These are phyloP conservation scores for Centropyge bicolor DNA, from an alignment of 2,797 vertebrate genomes.

Conservation along the genomic window DNA sequence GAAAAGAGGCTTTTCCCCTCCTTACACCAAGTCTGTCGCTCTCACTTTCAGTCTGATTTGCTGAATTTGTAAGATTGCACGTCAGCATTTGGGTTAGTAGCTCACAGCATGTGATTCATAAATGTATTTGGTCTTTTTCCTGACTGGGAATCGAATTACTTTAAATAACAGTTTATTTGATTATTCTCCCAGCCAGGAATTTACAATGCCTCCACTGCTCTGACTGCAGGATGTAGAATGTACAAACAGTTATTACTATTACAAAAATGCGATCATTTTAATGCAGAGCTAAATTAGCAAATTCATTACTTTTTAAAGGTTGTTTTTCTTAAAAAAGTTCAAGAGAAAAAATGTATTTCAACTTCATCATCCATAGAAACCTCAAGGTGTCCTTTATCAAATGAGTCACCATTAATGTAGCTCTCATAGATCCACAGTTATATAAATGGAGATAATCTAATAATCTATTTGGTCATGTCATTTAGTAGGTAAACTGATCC, in stretches of 20 bases:
- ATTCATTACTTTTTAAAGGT: background rate
- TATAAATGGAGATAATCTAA: background rate
- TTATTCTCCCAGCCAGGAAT: background rate
- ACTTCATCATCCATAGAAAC: background rate
- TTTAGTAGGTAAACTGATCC: background rate
- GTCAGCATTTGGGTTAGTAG: background rate
- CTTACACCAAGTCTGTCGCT: conserved; percentile 22
- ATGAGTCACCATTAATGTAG: background rate
- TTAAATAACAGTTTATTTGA: background rate
- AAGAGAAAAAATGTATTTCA: no score
- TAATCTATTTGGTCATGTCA: background rate
- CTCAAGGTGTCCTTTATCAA: background rate
- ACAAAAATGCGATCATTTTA: background rate
- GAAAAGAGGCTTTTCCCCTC: conserved; percentile 54
- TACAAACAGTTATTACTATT: no score
- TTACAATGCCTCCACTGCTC: no score
- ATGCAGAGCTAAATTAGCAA: background rate
- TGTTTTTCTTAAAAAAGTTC: no score
- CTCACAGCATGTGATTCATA: conserved; percentile 10
- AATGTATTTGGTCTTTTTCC: background rate
- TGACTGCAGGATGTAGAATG: no score
- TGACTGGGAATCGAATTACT: background rate
- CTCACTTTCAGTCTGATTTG: conserved; percentile 12
- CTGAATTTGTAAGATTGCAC: conserved; percentile 10
- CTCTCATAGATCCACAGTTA: background rate